A percentile compares a stretch with the other conserved stretches of the same genome.
These are phyloP conservation scores for Actinemys pallida DNA, from an alignment of 2,113 vertebrate species.

Conservation along the genomic window DNA sequence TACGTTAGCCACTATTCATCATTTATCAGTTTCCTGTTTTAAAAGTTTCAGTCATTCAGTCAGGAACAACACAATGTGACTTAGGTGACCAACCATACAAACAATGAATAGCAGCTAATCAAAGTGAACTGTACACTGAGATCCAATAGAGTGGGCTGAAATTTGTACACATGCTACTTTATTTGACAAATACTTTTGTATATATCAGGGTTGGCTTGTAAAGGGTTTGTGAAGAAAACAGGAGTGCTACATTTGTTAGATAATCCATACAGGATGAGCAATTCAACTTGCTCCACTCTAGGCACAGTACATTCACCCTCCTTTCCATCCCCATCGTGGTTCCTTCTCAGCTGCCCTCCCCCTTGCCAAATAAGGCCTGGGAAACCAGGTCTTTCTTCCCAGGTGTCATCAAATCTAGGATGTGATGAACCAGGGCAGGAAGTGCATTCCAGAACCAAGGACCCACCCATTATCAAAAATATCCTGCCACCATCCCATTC, in stretches of 20 bases:
- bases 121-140: neutral
- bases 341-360: neutral
- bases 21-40: neutral
- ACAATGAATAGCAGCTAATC: neutral
- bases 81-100: neutral
- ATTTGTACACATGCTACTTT: neutral
- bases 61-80: neutral
- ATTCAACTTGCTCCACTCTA: neutral
- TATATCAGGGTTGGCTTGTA: neutral
- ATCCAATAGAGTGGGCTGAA: neutral
- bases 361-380: neutral
- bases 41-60: neutral
- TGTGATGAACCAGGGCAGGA: neutral
- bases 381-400: neutral
- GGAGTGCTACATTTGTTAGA: neutral
- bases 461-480: neutral
- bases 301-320: neutral
- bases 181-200: neutral
- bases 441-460: neutral
- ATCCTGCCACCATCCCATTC: neutral
- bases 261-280: neutral
- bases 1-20: rapidly evolving
- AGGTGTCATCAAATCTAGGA: neutral
- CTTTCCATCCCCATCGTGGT: neutral
- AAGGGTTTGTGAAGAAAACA: neutral